These are phyloP conservation scores for Entomyzon cyanotis DNA, from an alignment of 2,113 vertebrate genomes.

Conservation along the genomic window DNA sequence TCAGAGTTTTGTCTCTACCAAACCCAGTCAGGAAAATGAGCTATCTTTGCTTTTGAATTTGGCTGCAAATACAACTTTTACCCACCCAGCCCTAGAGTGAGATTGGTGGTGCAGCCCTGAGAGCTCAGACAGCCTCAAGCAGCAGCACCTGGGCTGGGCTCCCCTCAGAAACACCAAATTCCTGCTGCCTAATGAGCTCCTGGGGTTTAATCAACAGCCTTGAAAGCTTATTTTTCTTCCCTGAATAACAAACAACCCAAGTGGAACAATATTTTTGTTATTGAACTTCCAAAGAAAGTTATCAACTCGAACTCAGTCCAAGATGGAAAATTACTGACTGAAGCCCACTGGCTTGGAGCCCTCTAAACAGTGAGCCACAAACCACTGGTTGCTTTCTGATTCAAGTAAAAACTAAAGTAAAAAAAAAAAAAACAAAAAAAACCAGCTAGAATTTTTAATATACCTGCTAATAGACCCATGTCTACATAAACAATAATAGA, in stretches of 20 bases:
- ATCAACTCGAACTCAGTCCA: neutral
- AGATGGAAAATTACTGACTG: neutral
- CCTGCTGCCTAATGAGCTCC: neutral
- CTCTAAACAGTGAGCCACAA: neutral
- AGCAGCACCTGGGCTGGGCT: neutral
- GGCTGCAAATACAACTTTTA: neutral
- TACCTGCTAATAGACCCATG: neutral
- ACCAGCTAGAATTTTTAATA: neutral
- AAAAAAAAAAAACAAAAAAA: neutral
- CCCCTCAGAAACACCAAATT: accelerated
- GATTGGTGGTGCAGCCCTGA: no score
- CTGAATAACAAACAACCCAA: no score
- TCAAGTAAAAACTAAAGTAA: neutral
- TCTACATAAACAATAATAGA: neutral
- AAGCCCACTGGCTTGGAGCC: accelerated
- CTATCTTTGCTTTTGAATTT: neutral
- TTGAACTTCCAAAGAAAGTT: neutral
- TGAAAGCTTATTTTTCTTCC: no score
- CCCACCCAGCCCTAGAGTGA: accelerated
- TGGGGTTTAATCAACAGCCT: neutral
- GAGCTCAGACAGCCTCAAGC: neutral
- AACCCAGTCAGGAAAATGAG: neutral
- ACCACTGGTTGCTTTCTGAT: neutral
- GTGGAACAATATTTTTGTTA: no score
- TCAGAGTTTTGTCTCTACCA: neutral